Evolutionary conservation across 2,888 invertebrate species (phyloP), one percentile per base, ranked within the genome.

Genomic region (Megastigmus dorsalis): DNA sequence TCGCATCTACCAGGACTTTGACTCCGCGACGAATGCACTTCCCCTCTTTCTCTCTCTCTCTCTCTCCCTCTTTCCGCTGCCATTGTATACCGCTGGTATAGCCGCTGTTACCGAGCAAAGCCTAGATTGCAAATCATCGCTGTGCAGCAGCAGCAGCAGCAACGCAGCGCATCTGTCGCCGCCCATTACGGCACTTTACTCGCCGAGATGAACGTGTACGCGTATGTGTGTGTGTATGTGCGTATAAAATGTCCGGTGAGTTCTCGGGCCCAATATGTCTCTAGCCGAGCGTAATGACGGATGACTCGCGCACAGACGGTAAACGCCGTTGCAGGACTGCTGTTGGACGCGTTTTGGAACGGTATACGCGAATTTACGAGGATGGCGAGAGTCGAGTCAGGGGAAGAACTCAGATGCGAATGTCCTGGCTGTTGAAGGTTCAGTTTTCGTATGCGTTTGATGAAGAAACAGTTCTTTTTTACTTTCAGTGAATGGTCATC

Each of bases 51-150:
- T 3, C 10, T 26, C 63, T 38, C 28, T 30, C 63, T n/a, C 48
- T 28, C 41, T 1, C n/a, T n/a, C 10, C 38, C 6, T 20, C 28
- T 36, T 10, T 38, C 36, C 2, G 60, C 60, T 10, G 50, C 26
- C n/a, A 26, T 50, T 26, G 50, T 57, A 5, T 7, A 13, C n/a
- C 13, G 1, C n/a, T 23, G 20, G 9, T 2, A 7, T 20, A 7
- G 18, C 15, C 38, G 36, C 45, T 48, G 45, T 57, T 36, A 33
- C 67, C 45, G 66, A 43, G 48, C 50, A 10, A 0, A 41, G 28
- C 23, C 33, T 41, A 72, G 63, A 72, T 72, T 72, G 72, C 72
- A 66, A 72, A 66, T 72, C 72, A 66, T 65, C 59, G 30, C 45
- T 26, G 43, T 7, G 43, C 48, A 4, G 15, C 52, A n/a, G n/a